Evolutionary conservation across 2,888 invertebrate species (phyloP).

Genomic region (Hypomecis atomaria): DNA sequence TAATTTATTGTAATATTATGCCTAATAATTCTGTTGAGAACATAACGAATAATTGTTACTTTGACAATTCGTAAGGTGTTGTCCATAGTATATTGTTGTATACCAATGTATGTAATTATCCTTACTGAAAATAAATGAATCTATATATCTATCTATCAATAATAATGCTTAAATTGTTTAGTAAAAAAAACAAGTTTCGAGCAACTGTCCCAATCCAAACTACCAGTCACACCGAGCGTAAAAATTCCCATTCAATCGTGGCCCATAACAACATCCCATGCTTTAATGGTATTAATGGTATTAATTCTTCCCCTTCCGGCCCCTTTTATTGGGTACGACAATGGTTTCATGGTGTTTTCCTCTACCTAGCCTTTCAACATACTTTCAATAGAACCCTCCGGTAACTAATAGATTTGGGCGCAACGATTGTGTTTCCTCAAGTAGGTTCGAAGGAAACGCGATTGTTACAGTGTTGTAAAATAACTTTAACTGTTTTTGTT

Average conservation of each 20-base stretch:
- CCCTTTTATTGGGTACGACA: slow-evolving; percentile 50
- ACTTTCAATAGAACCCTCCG: slow-evolving; percentile 25
- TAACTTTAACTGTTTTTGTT: neutral
- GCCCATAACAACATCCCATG: slow-evolving; percentile 53
- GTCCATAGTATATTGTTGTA: no score
- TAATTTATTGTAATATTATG: no score
- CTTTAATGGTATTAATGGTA: slow-evolving; percentile 57
- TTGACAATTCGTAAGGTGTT: no score
- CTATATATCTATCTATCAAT: no score
- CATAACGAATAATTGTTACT: no score
- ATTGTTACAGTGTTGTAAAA: neutral
- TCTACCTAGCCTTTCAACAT: slow-evolving; percentile 24
- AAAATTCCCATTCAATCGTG: slow-evolving; percentile 49
- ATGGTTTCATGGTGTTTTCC: slow-evolving; percentile 49
- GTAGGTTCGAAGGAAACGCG: slow-evolving; percentile 3
- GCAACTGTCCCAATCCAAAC: slow-evolving; percentile 30
- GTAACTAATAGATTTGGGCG: slow-evolving; percentile 16
- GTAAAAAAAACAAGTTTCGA: neutral
- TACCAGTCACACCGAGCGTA: slow-evolving; percentile 43
- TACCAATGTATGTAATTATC: no score
- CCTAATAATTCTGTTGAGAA: no score
- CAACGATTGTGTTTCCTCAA: slow-evolving; percentile 1
- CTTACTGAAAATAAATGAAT: no score
- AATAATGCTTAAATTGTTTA: no score
- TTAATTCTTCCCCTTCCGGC: slow-evolving; percentile 53